A percentile compares a stretch with the other conserved stretches of the same genome.
Evolutionary conservation across 1,140 invertebrate species (phyloP).

Genomic region (Drosophila bocki): DNA sequence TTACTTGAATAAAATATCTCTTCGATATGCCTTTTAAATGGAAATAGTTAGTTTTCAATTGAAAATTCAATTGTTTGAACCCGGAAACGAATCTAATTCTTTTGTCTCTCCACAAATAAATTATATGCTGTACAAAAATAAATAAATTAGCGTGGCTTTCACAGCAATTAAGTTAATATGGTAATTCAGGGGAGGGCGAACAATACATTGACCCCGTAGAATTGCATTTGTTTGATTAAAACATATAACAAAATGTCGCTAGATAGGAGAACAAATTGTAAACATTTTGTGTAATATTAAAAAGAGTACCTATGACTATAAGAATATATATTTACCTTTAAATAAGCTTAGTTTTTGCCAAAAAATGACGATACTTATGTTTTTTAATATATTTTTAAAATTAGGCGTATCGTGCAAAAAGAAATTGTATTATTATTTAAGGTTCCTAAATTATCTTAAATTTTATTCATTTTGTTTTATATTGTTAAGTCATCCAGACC

Average conservation of each 20-base stretch:
- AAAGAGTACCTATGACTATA: not conserved
- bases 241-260: not conserved
- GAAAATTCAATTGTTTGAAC: not conserved
- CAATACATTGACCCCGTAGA: not conserved
- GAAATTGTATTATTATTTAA: not conserved
- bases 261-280: not conserved
- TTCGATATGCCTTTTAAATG: not conserved
- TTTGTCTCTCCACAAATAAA: not conserved
- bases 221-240: not conserved
- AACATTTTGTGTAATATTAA: not conserved
- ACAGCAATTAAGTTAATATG: not conserved
- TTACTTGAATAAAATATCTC: not conserved
- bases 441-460: no score
- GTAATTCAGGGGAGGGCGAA: not conserved
- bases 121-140: not conserved
- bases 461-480: no score
- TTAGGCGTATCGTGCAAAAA: no score
- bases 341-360: no score
- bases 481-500: no score
- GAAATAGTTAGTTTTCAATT: not conserved
- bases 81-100: not conserved
- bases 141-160: conserved; percentile 1
- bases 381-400: no score
- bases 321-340: no score
- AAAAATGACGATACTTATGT: no score